Conservation (phyloP, 2,113 vertebrate genomes). For the Rhea americana region DNA sequence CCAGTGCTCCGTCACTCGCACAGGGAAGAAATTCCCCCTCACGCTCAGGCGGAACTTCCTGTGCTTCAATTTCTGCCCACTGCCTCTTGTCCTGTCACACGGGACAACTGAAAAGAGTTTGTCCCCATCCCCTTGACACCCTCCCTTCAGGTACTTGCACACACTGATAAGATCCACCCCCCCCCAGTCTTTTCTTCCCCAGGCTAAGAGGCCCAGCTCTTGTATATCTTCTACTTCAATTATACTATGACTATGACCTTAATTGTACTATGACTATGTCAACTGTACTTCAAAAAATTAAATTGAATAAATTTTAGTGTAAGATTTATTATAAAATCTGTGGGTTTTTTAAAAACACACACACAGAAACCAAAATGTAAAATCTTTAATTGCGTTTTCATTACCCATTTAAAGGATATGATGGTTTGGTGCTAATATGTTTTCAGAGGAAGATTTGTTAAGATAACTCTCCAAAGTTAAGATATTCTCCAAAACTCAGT, state of each 20-base stretch:
- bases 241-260: neutral
- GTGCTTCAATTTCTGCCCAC: no score
- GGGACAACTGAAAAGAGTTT: no score
- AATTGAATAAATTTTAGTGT: neutral
- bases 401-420: neutral
- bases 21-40: no score
- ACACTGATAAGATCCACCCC: no score
- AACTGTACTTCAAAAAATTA: neutral
- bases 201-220: no score
- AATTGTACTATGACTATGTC: neutral
- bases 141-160: no score
- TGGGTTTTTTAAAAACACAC: neutral
- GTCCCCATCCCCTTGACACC: no score
- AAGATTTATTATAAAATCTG: neutral
- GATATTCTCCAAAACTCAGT: neutral
- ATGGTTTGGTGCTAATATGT: neutral
- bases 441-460: neutral
- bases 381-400: neutral
- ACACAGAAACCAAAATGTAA: neutral
- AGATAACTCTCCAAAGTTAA: no score
- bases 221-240: neutral
- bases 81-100: no score
- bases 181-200: no score
- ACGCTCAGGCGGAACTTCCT: no score
- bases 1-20: no score